phyloP scores from a whole-genome alignment of 1,140 invertebrate species.

The Sipha flava region DNA sequence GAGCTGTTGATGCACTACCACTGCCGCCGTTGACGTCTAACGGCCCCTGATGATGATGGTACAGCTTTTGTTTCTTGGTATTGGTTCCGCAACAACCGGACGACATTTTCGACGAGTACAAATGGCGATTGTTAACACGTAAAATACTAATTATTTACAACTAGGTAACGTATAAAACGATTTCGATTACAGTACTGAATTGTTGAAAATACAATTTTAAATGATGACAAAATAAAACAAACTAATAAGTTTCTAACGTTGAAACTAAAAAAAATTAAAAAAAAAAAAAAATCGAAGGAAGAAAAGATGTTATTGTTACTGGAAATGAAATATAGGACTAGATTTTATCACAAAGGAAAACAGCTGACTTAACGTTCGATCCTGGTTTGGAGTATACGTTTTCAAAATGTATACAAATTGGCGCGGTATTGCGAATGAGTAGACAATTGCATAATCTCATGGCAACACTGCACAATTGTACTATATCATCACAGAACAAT shows the following conservation, averaged over 20 bases:
- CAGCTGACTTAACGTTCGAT: background rate
- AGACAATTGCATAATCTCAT: too few relatives aligned
- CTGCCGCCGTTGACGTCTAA: conserved; percentile 17
- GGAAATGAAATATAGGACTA: background rate
- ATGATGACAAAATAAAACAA: too few relatives aligned
- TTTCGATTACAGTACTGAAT: background rate
- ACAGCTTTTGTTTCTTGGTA: conserved; percentile 59
- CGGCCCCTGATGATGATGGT: conserved; percentile 6
- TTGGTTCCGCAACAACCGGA: conserved; percentile 79
- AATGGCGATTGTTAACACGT: background rate
- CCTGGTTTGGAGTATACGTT: too few relatives aligned
- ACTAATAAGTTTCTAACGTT: too few relatives aligned
- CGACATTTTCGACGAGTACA: conserved; percentile 52
- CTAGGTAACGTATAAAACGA: background rate
- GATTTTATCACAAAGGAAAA: background rate
- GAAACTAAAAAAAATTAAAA: background rate
- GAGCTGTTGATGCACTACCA: background rate
- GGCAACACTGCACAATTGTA: too few relatives aligned
- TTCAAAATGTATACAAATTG: too few relatives aligned
- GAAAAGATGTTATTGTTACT: background rate
- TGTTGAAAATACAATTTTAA: background rate
- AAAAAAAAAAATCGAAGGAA: background rate
- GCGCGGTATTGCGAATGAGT: too few relatives aligned
- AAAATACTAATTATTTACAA: background rate
- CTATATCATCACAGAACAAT: too few relatives aligned